Evolutionary conservation across 2,113 vertebrate species (phyloP), one percentile per base, ranked within the genome.

Genomic region (Ammodytes marinus): DNA sequence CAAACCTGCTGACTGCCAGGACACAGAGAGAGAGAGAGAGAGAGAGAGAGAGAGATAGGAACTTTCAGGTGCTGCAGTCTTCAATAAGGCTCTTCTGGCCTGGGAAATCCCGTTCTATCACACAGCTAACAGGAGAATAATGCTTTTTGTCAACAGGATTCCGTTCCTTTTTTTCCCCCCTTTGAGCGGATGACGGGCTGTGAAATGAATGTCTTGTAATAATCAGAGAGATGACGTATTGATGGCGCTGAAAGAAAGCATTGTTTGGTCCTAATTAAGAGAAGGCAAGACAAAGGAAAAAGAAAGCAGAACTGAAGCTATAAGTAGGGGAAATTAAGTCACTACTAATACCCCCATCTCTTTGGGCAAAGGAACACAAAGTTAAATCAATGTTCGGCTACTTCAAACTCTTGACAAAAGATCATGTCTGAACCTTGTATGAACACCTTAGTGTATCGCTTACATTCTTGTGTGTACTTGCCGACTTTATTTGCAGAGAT

Each of bases 171-270:
- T 27, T 27, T 27, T 27, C 2, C 27, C 27, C 27, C 27, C 59
- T 58, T 8, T 64, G 13, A 63, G 79, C 9, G 14, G 35, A 49
- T 49, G 65, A 69, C 47, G 71, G 71, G 40, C 27, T 27, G 27
- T 27, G 27, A 27, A 58, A 45, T 80, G 52, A 35, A 43, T 3
- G 46, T 43, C 39, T 19, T 68, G 43, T 61, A 49, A 69, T 54
- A 68, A 69, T 63, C 49, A 68, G 49, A 46, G 43, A 58, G 72
- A 14, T 52, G 43, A 73, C 17, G 8, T 58, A 45, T 17, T 50
- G 17, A 54, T 27, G 54, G 54, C 43, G 15, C 53, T 15, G 52
- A 52, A 43, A 8, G 49, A 40, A 57, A 65, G 52, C 5, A 43
- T 37, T n/a, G 27, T 68, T 73, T 73, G 9, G 53, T 47, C 15